A percentile compares a stretch with the other conserved stretches of the same genome.
phyloP scores from a whole-genome alignment of 2,888 invertebrate species.

The Dynastes tityus region DNA sequence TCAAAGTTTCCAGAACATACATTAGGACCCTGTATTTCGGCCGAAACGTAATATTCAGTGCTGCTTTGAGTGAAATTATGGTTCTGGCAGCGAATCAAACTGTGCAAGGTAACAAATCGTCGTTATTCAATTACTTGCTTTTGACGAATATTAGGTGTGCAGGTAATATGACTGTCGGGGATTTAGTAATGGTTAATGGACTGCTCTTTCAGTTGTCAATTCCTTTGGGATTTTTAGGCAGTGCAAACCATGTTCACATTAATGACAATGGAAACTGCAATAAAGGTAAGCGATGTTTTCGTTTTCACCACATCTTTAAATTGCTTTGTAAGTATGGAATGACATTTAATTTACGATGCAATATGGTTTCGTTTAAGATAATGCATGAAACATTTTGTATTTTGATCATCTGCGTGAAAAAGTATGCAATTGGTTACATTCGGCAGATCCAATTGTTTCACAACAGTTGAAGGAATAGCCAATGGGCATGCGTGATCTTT shows the following conservation, averaged over 20 bases:
- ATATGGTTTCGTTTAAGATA: too few species aligned
- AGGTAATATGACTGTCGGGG: conserved; percentile 97
- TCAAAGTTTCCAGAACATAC: too few species aligned
- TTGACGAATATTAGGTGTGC: conserved; percentile 55
- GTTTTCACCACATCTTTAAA: too few species aligned
- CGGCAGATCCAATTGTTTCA: too few species aligned
- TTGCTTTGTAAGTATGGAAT: too few species aligned
- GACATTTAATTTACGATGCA: neutral
- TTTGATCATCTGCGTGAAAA: too few species aligned
- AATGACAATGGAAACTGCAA: conserved; percentile 87
- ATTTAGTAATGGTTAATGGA: conserved; percentile 99
- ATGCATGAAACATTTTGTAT: too few species aligned
- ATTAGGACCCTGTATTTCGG: conserved; percentile 80
- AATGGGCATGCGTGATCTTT: too few species aligned
- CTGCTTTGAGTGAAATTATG: conserved; percentile 94
- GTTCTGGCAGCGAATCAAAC: conserved; percentile 93
- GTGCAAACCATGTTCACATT: conserved; percentile 98
- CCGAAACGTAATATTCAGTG: conserved; percentile 97
- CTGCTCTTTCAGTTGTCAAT: conserved; percentile 97
- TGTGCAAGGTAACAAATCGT: conserved; percentile 76
- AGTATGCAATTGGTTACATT: too few species aligned
- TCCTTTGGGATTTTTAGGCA: conserved; percentile 97
- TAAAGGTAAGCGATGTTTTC: conserved; percentile 75
- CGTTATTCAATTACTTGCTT: too few species aligned
- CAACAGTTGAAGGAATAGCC: too few species aligned